A percentile compares a stretch with the other conserved stretches of the same genome.
Conservation (phyloP, 2,797 vertebrate species). For the Chrysocyon brachyurus region DNA sequence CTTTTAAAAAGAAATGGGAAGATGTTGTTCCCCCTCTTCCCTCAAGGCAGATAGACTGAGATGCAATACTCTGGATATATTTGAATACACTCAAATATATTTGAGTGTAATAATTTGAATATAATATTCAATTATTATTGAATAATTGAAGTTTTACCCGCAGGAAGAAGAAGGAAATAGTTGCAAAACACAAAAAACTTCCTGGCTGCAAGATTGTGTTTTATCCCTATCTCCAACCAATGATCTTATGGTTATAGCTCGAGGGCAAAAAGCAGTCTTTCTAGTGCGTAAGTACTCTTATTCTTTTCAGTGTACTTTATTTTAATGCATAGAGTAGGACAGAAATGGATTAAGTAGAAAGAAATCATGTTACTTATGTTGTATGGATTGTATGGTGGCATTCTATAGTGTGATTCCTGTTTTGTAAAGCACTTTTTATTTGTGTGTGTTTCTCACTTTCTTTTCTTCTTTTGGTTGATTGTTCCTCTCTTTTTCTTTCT, state of each 20-base stretch:
- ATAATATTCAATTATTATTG: too few relatives aligned
- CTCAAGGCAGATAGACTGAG: not conserved
- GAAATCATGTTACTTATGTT: not conserved
- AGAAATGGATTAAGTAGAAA: not conserved
- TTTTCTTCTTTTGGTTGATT: not conserved
- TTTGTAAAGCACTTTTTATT: not conserved
- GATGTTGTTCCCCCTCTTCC: not conserved
- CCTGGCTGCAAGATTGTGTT: slow-evolving; percentile 97
- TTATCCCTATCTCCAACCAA: slow-evolving; percentile 97
- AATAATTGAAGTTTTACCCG: slow-evolving; percentile 45
- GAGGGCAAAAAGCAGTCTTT: slow-evolving; percentile 96
- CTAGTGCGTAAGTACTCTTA: slow-evolving; percentile 92
- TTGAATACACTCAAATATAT: not conserved
- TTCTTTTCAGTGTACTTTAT: not conserved
- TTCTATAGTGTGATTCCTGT: not conserved
- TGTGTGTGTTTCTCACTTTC: not conserved
- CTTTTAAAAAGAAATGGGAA: not conserved
- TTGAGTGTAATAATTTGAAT: too few relatives aligned
- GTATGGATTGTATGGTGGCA: not conserved
- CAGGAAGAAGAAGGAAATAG: slow-evolving; percentile 91
- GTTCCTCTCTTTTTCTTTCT: not conserved
- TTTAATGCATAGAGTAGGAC: not conserved
- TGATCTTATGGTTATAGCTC: slow-evolving; percentile 96
- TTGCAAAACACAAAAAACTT: slow-evolving; percentile 87
- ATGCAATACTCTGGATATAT: not conserved